Conservation (phyloP, 2,113 vertebrate species). For the Pyxicephalus adspersus region DNA sequence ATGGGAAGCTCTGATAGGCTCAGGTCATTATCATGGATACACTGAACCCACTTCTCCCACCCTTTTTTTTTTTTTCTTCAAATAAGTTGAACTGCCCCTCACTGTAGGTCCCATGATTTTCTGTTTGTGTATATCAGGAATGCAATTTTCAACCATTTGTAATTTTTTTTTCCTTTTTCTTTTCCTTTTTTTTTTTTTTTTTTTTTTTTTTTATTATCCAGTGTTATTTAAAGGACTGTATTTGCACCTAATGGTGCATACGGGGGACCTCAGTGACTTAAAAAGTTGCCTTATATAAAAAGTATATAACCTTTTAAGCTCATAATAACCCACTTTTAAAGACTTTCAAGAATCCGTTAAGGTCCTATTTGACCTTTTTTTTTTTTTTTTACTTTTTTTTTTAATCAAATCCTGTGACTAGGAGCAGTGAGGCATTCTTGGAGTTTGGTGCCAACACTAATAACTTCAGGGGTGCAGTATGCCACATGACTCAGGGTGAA, state of each 20-base stretch:
- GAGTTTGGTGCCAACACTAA: background rate
- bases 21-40: slow-evolving; percentile 30
- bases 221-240: slow-evolving; percentile 39
- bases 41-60: slow-evolving; percentile 24
- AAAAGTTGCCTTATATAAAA: slow-evolving; percentile 40
- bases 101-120: slow-evolving; percentile 17
- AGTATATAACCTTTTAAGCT: slow-evolving; percentile 8
- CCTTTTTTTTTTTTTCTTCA: background rate
- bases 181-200: background rate
- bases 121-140: background rate
- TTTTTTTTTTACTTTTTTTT: background rate
- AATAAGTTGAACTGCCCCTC: background rate
- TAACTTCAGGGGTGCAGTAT: slow-evolving; percentile 23
- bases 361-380: background rate
- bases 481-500: slow-evolving; percentile 42
- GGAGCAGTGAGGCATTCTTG: slow-evolving; percentile 30
- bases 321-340: background rate
- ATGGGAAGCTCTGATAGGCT: slow-evolving; percentile 16
- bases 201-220: slow-evolving; percentile 27
- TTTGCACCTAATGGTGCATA: background rate
- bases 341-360: too few species aligned
- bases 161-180: too few species aligned
- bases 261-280: slow-evolving; percentile 2
- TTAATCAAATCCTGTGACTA: slow-evolving; percentile 24
- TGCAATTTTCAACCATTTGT: background rate